Conservation (phyloP, 2,113 vertebrate species). For the Gnathonemus echidnorhynchus region DNA sequence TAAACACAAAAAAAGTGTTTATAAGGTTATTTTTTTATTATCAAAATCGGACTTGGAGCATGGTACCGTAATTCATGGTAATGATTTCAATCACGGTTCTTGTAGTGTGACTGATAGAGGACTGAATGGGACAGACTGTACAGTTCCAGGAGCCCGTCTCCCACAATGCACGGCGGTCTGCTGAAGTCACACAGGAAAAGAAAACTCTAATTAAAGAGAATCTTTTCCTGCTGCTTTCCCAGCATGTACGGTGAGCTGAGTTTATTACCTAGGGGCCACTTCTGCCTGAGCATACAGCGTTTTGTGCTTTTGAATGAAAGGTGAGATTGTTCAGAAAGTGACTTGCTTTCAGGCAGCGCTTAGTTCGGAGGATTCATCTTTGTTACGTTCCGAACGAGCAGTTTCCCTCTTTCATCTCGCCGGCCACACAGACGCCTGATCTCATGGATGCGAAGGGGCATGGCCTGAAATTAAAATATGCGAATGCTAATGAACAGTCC, state of each 20-base stretch:
- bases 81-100: background rate
- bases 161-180: background rate
- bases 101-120: background rate
- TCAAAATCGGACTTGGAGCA: background rate
- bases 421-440: background rate
- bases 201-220: background rate
- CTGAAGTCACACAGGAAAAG: background rate
- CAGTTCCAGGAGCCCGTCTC: background rate
- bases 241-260: background rate
- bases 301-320: background rate
- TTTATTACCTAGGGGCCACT: background rate
- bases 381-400: background rate
- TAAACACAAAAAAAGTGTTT: background rate
- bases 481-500: background rate
- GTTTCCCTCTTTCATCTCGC: background rate
- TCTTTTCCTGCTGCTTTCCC: background rate
- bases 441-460: background rate
- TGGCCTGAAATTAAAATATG: background rate
- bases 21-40: too few relatives aligned
- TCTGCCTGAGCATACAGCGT: background rate
- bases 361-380: background rate
- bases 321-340: background rate
- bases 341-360: background rate
- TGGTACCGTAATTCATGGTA: background rate
- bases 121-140: background rate